Percentiles rank a stretch among this genome's conserved stretches.
Evolutionary conservation across 2,888 invertebrate genomes (phyloP).

Genomic region (Drosophila aldrichi): DNA sequence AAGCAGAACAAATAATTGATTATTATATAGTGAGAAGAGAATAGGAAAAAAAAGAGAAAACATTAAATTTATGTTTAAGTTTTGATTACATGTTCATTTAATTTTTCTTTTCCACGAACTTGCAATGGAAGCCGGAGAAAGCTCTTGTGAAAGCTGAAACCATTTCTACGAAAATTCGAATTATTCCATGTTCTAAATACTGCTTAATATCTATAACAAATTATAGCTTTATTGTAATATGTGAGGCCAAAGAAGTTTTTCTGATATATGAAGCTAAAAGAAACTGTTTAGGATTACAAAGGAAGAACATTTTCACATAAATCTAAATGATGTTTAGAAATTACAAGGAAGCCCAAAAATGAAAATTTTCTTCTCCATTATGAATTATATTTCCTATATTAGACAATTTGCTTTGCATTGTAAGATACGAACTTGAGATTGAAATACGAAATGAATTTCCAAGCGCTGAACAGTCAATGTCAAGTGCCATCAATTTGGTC

Average conservation of each 20-base stretch:
- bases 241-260: neutral
- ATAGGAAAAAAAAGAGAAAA: neutral
- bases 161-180: neutral
- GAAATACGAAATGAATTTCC: constrained; percentile 1
- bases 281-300: constrained; percentile 2
- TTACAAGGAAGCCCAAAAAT: neutral
- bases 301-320: neutral
- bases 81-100: neutral
- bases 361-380: neutral
- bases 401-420: neutral
- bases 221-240: neutral
- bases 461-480: neutral
- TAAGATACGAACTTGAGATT: neutral
- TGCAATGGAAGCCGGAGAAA: neutral
- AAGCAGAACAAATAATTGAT: too few relatives aligned
- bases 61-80: neutral
- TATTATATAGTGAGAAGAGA: neutral
- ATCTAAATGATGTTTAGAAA: neutral
- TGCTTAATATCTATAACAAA: neutral
- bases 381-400: neutral
- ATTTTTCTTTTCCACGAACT: neutral
- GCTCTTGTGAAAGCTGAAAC: neutral
- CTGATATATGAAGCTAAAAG: constrained; percentile 2
- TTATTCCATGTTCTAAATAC: too few relatives aligned
- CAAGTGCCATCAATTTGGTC: constrained; percentile 4